Evolutionary conservation across 1,140 invertebrate genomes (phyloP).

Genomic region (Colletes latitarsis): DNA sequence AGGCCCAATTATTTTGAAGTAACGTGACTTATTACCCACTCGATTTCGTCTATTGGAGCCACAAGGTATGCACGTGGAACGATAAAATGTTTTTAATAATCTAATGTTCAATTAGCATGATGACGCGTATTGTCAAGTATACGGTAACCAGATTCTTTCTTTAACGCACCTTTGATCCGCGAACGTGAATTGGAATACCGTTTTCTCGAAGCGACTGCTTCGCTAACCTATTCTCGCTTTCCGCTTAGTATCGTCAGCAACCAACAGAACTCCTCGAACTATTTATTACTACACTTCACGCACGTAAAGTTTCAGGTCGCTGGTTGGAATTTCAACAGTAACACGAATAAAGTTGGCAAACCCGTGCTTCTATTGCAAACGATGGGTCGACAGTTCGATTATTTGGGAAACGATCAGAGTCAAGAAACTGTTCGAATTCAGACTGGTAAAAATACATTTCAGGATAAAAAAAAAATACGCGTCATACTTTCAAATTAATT

Average conservation of each 20-base stretch:
- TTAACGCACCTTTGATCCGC: not conserved
- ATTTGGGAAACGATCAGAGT: not conserved
- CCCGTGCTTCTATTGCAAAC: not conserved
- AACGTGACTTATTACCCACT: no score
- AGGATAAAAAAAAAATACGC: no score
- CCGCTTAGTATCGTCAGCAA: not conserved
- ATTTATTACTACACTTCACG: constrained; percentile 23
- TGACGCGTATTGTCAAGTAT: not conserved
- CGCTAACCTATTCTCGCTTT: constrained; percentile 8
- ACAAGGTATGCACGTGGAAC: not conserved
- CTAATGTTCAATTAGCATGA: not conserved
- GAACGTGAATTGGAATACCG: not conserved
- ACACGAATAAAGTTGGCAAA: constrained; percentile 27
- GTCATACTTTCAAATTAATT: no score
- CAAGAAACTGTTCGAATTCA: no score
- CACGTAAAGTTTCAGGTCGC: constrained; percentile 8
- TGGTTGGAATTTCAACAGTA: not conserved
- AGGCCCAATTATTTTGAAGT: no score
- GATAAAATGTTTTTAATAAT: not conserved
- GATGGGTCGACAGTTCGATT: not conserved
- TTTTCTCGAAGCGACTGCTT: not conserved
- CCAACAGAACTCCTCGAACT: not conserved
- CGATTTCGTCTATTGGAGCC: no score
- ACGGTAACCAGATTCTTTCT: not conserved
- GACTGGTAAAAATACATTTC: no score